Conservation (phyloP, 1,140 invertebrate genomes). For the Brachionus plicatilis region DNA sequence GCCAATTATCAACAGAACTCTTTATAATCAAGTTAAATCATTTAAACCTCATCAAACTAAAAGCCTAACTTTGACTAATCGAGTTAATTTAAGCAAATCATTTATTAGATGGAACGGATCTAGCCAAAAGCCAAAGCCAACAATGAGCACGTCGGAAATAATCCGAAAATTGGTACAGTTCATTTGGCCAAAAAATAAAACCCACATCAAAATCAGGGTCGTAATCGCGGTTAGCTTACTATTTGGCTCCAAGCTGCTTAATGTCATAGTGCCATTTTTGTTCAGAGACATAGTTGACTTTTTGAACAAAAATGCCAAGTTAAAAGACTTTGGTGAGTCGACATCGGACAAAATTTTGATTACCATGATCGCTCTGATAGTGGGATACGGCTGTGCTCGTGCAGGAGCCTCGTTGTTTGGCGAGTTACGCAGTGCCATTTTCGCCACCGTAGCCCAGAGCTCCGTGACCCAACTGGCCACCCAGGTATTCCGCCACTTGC, state of each 20-base stretch:
- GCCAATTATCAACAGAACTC: background rate
- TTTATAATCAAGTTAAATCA: background rate
- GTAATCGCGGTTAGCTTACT: slow-evolving; percentile 67
- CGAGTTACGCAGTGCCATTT: slow-evolving; percentile 93
- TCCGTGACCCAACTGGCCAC: slow-evolving; percentile 87
- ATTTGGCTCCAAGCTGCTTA: slow-evolving; percentile 63
- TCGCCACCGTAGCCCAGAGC: slow-evolving; percentile 94
- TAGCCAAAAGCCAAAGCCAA: background rate
- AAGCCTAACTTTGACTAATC: background rate
- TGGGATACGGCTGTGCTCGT: slow-evolving; percentile 89
- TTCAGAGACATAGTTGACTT: slow-evolving; percentile 89
- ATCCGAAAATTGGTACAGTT: slow-evolving; percentile 69
- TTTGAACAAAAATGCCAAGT: slow-evolving; percentile 65
- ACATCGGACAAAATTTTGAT: slow-evolving; percentile 55
- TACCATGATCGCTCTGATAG: slow-evolving; percentile 68
- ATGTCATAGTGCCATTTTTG: slow-evolving; percentile 89
- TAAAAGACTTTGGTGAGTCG: slow-evolving; percentile 50
- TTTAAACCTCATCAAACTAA: background rate
- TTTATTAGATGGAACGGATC: slow-evolving; percentile 1
- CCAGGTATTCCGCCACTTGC: slow-evolving; percentile 94
- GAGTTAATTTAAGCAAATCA: background rate
- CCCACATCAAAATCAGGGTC: slow-evolving; percentile 72
- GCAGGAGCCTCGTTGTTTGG: slow-evolving; percentile 83
- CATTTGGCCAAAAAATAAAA: slow-evolving; percentile 90
- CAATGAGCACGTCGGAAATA: background rate